A percentile compares a stretch with the other conserved stretches of the same genome.
phyloP scores from a whole-genome alignment of 2,797 vertebrate genomes.

The Diceros bicornis region DNA sequence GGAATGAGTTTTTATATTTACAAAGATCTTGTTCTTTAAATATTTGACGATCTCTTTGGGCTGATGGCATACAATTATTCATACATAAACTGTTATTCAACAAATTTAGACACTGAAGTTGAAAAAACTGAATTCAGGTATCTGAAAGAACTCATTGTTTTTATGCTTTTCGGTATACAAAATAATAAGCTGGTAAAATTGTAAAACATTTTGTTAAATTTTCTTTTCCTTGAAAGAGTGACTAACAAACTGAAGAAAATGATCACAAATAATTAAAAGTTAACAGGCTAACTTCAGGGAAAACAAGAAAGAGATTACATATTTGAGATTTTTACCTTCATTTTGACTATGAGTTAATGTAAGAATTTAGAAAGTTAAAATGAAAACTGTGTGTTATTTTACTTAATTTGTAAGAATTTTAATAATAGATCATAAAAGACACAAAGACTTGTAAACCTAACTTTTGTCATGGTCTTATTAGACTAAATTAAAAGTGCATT shows the following conservation, averaged over 20 bases:
- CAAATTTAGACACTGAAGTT: neutral
- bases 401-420: conserved; percentile 23
- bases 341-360: neutral
- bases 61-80: neutral
- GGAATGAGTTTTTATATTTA: neutral
- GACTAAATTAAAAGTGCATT: neutral
- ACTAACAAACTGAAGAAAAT: neutral
- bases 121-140: neutral
- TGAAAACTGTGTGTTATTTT: neutral
- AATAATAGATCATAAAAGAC: neutral
- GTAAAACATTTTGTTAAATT: neutral
- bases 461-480: neutral
- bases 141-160: neutral
- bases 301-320: neutral
- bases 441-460: neutral
- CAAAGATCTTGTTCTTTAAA: neutral
- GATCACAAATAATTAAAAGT: neutral
- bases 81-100: neutral
- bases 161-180: neutral
- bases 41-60: neutral
- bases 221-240: neutral
- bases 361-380: neutral
- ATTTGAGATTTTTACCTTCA: neutral
- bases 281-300: neutral
- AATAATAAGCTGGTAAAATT: neutral